Conservation (phyloP, 2,113 vertebrate species). For the Pao palembangensis region DNA sequence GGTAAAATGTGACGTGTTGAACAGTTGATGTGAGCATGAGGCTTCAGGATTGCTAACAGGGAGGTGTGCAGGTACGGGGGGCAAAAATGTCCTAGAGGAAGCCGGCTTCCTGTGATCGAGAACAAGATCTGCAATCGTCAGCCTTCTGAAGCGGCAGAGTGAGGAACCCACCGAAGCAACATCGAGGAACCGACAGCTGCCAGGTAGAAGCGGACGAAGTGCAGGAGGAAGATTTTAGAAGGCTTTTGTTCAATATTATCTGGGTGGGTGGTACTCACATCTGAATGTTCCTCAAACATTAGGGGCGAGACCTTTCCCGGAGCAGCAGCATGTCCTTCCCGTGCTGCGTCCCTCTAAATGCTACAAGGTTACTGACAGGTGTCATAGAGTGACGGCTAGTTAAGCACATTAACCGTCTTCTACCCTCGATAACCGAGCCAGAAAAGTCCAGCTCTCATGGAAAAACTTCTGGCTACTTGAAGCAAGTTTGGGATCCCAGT, state of each 20-base stretch:
- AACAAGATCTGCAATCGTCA: slow-evolving; percentile 90
- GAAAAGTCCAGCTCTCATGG: background rate
- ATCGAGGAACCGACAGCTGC: slow-evolving; percentile 86
- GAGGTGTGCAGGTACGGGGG: slow-evolving; percentile 75
- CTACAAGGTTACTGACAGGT: background rate
- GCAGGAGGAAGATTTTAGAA: background rate
- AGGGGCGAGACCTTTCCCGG: no score
- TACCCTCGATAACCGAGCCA: no score
- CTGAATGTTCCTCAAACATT: no score
- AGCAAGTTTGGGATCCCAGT: background rate
- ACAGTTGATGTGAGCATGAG: background rate
- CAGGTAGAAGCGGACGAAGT: slow-evolving; percentile 75
- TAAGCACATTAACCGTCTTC: no score
- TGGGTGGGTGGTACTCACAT: no score
- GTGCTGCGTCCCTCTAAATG: background rate
- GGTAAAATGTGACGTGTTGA: slow-evolving; percentile 61
- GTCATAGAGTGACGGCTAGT: no score
- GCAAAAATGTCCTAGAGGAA: slow-evolving; percentile 82
- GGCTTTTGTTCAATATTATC: no score
- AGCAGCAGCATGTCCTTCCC: no score
- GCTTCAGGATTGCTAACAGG: background rate
- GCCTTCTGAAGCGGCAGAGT: slow-evolving; percentile 80
- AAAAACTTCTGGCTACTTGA: background rate
- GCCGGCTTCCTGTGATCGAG: slow-evolving; percentile 89
- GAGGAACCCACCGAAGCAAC: slow-evolving; percentile 78